These are phyloP conservation scores for Spilosoma lubricipeda DNA, from an alignment of 2,888 invertebrate species.

Conservation along the genomic window DNA sequence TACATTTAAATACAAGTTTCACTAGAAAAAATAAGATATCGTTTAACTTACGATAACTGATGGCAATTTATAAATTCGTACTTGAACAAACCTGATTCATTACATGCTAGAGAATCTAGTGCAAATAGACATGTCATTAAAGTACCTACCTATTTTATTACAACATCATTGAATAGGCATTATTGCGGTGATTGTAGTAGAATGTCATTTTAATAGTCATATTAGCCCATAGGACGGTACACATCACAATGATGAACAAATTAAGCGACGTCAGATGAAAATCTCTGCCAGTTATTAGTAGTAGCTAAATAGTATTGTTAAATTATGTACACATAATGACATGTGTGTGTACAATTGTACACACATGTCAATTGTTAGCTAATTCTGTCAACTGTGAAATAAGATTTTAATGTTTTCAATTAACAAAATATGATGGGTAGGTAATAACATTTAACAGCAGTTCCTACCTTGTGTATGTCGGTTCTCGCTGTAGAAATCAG, in stretches of 20 bases:
- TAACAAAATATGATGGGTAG: background rate
- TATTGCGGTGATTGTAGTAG: slow-evolving; percentile 24
- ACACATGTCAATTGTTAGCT: slow-evolving; percentile 27
- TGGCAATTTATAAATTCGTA: background rate
- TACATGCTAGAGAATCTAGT: background rate
- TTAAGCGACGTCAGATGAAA: slow-evolving; percentile 40
- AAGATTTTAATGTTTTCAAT: background rate
- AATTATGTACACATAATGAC: slow-evolving; percentile 16
- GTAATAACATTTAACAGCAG: too few relatives aligned
- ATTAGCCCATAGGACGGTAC: slow-evolving; percentile 36
- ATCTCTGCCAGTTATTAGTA: slow-evolving; percentile 29
- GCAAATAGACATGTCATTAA: background rate
- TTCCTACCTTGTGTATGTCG: too few relatives aligned
- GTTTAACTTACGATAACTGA: background rate
- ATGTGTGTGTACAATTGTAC: slow-evolving; percentile 21
- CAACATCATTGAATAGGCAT: slow-evolving; percentile 27
- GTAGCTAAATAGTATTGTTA: slow-evolving; percentile 33
- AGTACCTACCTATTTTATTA: slow-evolving; percentile 9
- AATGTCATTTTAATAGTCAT: slow-evolving; percentile 59
- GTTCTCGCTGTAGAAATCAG: too few relatives aligned
- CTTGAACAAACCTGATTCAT: background rate
- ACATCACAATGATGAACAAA: slow-evolving; percentile 41
- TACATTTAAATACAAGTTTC: background rate
- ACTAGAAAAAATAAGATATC: background rate
- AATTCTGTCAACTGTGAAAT: background rate